phyloP scores from a whole-genome alignment of 1,140 invertebrate species.

The Capitella teleta region DNA sequence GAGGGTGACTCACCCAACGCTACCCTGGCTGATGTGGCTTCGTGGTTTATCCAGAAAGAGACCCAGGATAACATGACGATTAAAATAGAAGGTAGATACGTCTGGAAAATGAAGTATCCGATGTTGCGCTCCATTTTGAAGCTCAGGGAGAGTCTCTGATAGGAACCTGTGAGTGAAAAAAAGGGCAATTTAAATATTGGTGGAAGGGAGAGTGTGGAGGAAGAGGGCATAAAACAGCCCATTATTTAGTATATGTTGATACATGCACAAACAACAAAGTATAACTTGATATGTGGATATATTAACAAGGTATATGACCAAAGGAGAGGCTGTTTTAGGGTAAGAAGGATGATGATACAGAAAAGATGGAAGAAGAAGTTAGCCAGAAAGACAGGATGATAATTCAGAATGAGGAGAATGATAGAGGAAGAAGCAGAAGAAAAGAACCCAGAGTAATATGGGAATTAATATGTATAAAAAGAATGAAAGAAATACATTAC shows the following conservation, averaged over 20 bases:
- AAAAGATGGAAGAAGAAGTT: too few relatives aligned
- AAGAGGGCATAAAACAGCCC: neutral
- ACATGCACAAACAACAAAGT: neutral
- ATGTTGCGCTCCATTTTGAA: conserved; percentile 66
- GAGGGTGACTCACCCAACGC: conserved; percentile 56
- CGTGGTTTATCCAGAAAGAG: conserved; percentile 78
- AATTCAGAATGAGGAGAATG: too few relatives aligned
- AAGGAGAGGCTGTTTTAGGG: too few relatives aligned
- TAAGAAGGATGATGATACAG: too few relatives aligned
- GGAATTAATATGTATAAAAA: too few relatives aligned
- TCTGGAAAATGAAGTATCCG: conserved; percentile 73
- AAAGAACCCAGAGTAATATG: too few relatives aligned
- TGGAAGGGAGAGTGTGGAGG: neutral
- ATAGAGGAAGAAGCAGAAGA: too few relatives aligned
- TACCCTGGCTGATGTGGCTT: conserved; percentile 65
- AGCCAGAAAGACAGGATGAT: too few relatives aligned
- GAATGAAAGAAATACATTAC: too few relatives aligned
- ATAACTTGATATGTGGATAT: neutral
- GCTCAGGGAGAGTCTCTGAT: conserved; percentile 82
- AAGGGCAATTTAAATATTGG: neutral
- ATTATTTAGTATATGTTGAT: neutral
- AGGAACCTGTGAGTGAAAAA: conserved; percentile 43
- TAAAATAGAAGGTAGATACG: conserved; percentile 67
- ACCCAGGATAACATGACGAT: conserved; percentile 81
- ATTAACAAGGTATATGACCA: too few relatives aligned